A percentile compares a stretch with the other conserved stretches of the same genome.
These are phyloP conservation scores for Characodon lateralis DNA, from an alignment of 2,797 vertebrate genomes.

Conservation along the genomic window DNA sequence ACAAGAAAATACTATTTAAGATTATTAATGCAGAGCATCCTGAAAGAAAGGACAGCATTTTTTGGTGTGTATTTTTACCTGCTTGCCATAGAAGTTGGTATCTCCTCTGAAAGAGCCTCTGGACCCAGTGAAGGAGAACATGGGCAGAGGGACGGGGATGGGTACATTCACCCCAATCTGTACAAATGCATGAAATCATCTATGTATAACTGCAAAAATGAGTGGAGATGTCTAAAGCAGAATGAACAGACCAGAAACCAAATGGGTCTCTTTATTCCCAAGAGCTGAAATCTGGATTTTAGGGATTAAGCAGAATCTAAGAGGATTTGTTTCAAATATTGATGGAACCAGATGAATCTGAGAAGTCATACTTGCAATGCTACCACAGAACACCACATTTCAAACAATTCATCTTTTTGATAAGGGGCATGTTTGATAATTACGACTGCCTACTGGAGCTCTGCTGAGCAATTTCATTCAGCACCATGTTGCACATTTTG, in stretches of 20 bases:
- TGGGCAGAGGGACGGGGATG: conserved; percentile 96
- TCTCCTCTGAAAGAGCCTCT: conserved; percentile 96
- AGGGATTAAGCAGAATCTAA: neutral
- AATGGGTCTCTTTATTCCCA: neutral
- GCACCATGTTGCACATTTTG: neutral
- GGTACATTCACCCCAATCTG: conserved; percentile 97
- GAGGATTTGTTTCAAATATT: neutral
- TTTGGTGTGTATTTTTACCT: conserved; percentile 78
- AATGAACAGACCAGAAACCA: neutral
- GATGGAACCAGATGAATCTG: neutral
- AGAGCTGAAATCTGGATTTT: neutral
- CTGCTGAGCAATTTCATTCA: neutral
- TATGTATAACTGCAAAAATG: neutral
- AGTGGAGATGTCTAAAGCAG: neutral
- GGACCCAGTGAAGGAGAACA: conserved; percentile 98
- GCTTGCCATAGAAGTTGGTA: conserved; percentile 98
- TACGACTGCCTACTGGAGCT: neutral
- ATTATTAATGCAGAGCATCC: neutral
- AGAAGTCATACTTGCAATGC: neutral
- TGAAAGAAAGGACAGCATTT: neutral
- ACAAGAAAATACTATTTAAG: neutral
- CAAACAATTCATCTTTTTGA: neutral
- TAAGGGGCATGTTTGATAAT: neutral
- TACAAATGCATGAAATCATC: conserved; percentile 17
- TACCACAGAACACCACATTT: neutral